These are phyloP conservation scores for Oncorhynchus keta DNA, from an alignment of 2,113 vertebrate species.

Conservation along the genomic window DNA sequence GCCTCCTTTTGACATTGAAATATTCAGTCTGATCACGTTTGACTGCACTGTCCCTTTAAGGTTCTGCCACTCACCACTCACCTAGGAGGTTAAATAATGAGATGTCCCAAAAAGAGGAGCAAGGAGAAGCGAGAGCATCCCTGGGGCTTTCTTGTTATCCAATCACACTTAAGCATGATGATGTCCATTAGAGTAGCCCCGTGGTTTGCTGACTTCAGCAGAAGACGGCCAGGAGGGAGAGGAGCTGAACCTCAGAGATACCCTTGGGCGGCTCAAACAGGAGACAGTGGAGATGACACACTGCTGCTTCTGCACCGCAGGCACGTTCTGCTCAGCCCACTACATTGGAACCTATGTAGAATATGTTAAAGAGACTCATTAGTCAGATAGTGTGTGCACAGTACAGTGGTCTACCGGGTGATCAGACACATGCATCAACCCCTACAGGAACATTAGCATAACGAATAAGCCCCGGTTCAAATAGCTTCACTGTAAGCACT, in stretches of 20 bases:
- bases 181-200: constrained; percentile 15
- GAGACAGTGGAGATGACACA: neutral
- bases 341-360: neutral
- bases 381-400: neutral
- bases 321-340: neutral
- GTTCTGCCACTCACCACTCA: neutral
- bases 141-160: constrained; percentile 15
- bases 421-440: neutral
- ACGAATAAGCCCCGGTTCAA: neutral
- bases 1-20: no score
- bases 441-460: neutral
- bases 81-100: neutral
- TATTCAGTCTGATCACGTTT: no score
- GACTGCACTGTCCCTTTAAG: no score
- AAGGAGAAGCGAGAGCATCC: neutral
- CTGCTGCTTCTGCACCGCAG: neutral
- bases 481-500: neutral
- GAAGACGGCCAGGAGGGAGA: neutral
- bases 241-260: constrained; percentile 19
- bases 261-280: constrained; percentile 31
- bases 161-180: constrained; percentile 20
- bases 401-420: neutral
- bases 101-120: neutral
- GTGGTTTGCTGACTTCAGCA: constrained; percentile 32
- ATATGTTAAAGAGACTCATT: neutral